Evolutionary conservation across 2,113 vertebrate genomes (phyloP).

Genomic region (Apistogramma diplotaenia): DNA sequence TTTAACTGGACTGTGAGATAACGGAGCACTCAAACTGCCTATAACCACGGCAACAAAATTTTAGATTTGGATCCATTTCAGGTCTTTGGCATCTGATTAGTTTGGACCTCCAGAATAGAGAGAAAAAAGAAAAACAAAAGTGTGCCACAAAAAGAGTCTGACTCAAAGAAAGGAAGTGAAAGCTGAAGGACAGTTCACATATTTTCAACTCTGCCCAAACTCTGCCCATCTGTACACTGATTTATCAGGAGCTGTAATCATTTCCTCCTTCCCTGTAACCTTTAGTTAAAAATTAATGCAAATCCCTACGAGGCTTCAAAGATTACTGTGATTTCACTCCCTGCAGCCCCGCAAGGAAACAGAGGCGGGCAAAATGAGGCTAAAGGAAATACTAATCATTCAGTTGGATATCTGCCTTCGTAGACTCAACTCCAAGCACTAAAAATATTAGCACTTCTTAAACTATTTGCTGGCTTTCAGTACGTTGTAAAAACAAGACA

Average conservation of each 20-base stretch:
- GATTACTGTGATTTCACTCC: not conserved
- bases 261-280: not conserved
- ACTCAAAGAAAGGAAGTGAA: conserved; percentile 11
- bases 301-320: not conserved
- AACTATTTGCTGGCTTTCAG: not conserved
- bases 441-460: not conserved
- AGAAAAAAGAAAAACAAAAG: not conserved
- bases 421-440: not conserved
- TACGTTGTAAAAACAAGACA: not conserved
- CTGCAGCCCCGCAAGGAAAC: not conserved
- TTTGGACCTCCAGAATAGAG: conserved; percentile 37
- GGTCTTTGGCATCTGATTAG: conserved; percentile 10
- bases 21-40: not conserved
- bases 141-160: not conserved
- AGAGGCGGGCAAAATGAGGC: not conserved
- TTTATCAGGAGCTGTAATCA: not conserved
- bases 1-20: not conserved
- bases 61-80: not conserved
- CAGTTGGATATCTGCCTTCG: not conserved
- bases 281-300: not conserved
- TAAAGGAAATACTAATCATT: not conserved
- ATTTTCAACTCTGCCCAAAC: not conserved
- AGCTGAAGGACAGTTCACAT: conserved; percentile 11
- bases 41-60: not conserved
- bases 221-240: not conserved